Evolutionary conservation across 2,888 invertebrate genomes (phyloP), one percentile per base, ranked within the genome.

Genomic region (Megastigmus dorsalis): DNA sequence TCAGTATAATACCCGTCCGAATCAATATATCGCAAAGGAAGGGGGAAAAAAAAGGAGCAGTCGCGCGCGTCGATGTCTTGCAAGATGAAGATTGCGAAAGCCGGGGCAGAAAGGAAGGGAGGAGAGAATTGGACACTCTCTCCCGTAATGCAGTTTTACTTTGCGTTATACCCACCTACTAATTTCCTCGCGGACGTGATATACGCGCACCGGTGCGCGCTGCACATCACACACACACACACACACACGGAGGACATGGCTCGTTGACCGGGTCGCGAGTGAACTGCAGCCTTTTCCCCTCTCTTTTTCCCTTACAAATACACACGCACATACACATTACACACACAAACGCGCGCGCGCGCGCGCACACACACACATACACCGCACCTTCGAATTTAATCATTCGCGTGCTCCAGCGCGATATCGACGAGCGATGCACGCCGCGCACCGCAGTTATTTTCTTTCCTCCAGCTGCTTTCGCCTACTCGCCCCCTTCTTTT

Each of bases 91-190:
- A 43, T 43, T 15, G 18, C 43, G 43, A 43, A 43, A 10, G 23
- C 1, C 23, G 1, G 9, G 9, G 9, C 23, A 5, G n/a, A 79
- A 76, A 77, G 78, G 76, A 79, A 71, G 72, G 75, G 76, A 74
- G 2, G 38, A 36, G 48, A 48, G 36, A 41, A 26, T 55, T 33
- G 79, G 77, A 81, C 28, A 18, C 20, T n/a, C 13, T 43, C 55
- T 76, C 76, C 79, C 72, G 79, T 79, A 80, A 80, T 80, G 82
- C 77, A 79, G 80, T 82, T 82, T 81, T 82, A 82, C 81, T 80
- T 80, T 77, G 79, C 80, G 78, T 77, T 79, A n/a, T n/a, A 69
- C 77, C 80, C 79, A 80, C 78, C 80, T 78, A 80, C 80, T 82
- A 82, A 82, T 81, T 82, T 81, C 74, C 77, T 76, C 78, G 77